These are phyloP conservation scores for Petrocephalus microphthalmus DNA, from an alignment of 2,113 vertebrate species.

Conservation along the genomic window DNA sequence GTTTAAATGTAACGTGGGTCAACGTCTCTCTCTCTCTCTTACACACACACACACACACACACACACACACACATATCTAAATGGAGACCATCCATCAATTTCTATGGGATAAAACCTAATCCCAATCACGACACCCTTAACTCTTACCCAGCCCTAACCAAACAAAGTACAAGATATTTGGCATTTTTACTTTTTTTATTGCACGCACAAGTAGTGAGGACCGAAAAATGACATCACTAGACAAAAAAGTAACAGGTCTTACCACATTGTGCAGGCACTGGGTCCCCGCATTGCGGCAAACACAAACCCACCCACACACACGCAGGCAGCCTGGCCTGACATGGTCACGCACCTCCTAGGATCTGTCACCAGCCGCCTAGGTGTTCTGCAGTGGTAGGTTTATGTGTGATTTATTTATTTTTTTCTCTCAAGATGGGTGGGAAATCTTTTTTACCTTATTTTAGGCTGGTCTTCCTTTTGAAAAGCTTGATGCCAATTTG, in stretches of 20 bases:
- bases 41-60: neutral
- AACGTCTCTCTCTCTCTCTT: constrained; percentile 11
- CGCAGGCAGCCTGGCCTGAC: constrained; percentile 49
- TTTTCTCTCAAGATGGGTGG: neutral
- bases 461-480: neutral
- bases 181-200: neutral
- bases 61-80: neutral
- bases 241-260: too few relatives aligned
- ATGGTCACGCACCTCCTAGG: constrained; percentile 58
- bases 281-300: too few relatives aligned
- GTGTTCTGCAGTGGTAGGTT: constrained; percentile 49
- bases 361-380: constrained; percentile 57
- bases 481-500: neutral
- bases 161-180: neutral
- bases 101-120: neutral
- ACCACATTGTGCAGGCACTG: too few relatives aligned
- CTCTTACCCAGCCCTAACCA: neutral
- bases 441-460: neutral
- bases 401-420: constrained; percentile 39
- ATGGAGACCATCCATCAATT: neutral
- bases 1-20: constrained; percentile 52
- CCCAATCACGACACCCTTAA: neutral
- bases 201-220: neutral
- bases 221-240: too few relatives aligned
- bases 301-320: neutral